Conservation (phyloP, 2,113 vertebrate genomes). For the Rhynchomys soricoides region DNA sequence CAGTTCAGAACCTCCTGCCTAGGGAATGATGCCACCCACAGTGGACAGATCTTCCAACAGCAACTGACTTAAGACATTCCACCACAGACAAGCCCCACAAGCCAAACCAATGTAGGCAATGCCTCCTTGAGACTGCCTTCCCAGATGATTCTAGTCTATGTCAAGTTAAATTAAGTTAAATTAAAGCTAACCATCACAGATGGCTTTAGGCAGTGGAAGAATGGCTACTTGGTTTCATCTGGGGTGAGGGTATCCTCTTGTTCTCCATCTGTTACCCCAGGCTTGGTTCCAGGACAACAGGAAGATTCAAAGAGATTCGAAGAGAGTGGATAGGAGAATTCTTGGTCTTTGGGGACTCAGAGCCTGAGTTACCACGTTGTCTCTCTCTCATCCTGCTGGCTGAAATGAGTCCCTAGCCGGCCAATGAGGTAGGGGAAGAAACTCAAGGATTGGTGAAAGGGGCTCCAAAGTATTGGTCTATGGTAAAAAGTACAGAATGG, state of each 20-base stretch:
- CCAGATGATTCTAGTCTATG: background rate
- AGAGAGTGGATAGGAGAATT: background rate
- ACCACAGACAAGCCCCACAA: background rate
- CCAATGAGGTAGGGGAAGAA: background rate
- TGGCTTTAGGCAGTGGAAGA: background rate
- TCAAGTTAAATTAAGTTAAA: background rate
- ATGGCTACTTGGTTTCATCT: background rate
- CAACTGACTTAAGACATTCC: background rate
- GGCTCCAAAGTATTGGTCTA: background rate
- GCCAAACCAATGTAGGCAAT: background rate
- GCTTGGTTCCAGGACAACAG: background rate
- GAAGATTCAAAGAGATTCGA: background rate
- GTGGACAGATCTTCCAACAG: background rate
- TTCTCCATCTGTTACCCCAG: background rate
- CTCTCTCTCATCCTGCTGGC: background rate
- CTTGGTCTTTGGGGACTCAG: background rate
- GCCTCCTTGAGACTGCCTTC: background rate
- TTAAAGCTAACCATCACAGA: background rate
- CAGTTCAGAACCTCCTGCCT: background rate
- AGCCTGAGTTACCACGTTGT: background rate
- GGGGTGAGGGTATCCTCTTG: background rate
- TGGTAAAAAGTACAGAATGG: background rate
- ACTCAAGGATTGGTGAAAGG: background rate
- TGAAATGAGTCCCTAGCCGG: background rate
- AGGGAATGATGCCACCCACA: background rate